A percentile compares a stretch with the other conserved stretches of the same genome.
These are phyloP conservation scores for Oasisia sp. DNA, from an alignment of 2,888 invertebrate species.

Conservation along the genomic window DNA sequence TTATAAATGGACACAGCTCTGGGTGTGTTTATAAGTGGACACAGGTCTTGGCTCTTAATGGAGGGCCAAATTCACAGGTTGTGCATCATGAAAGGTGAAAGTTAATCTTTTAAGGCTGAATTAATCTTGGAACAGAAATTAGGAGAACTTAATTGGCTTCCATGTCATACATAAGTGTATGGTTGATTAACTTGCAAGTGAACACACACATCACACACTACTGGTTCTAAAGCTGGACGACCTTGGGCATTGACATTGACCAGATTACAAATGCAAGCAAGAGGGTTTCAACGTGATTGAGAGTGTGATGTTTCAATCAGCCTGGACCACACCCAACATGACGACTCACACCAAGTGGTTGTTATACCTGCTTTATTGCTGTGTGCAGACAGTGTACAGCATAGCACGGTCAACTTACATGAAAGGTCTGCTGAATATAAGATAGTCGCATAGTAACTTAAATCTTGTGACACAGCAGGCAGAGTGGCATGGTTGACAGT, in stretches of 20 bases:
- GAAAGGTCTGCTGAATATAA: slow-evolving; percentile 19
- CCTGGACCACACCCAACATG: slow-evolving; percentile 6
- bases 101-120: background rate
- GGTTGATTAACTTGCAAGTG: background rate
- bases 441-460: background rate
- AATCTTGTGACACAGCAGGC: too few species aligned
- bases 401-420: background rate
- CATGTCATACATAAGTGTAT: background rate
- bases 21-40: too few species aligned
- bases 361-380: background rate
- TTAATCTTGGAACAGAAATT: background rate
- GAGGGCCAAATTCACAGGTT: background rate
- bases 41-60: background rate
- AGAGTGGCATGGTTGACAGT: background rate
- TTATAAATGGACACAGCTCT: too few species aligned
- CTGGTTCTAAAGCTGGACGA: background rate
- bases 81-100: background rate
- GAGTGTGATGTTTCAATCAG: background rate
- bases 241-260: background rate
- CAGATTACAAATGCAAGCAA: background rate
- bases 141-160: background rate
- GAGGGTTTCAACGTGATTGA: slow-evolving; percentile 19
- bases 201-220: background rate
- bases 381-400: background rate
- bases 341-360: slow-evolving; percentile 19